A percentile compares a stretch with the other conserved stretches of the same genome.
phyloP scores from a whole-genome alignment of 2,113 vertebrate genomes.

The Jaculus jaculus region DNA sequence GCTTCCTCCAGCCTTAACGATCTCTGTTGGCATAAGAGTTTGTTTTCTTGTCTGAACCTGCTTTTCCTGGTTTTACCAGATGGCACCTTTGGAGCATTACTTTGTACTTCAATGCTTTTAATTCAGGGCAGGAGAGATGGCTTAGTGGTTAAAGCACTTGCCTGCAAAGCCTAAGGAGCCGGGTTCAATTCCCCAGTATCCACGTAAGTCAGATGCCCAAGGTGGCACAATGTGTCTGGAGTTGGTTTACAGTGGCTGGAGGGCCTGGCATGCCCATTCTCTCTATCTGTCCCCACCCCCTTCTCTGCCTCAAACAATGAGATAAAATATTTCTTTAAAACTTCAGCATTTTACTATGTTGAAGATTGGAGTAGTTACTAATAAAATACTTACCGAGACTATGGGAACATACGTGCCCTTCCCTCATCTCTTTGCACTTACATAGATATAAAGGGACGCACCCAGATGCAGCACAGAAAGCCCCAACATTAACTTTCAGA shows the following conservation, averaged over 20 bases:
- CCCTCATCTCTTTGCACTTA: background rate
- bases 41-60: background rate
- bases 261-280: background rate
- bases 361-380: background rate
- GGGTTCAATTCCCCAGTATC: no score
- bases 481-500: no score
- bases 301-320: no score
- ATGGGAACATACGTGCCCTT: background rate
- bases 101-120: background rate
- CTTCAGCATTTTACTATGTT: background rate
- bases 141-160: no score
- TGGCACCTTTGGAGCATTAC: background rate
- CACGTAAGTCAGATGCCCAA: no score
- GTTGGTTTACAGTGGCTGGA: no score
- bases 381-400: background rate
- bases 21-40: background rate
- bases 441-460: no score
- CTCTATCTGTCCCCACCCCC: background rate
- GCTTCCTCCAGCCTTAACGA: background rate
- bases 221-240: no score
- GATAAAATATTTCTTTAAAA: background rate
- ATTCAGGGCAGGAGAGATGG: no score
- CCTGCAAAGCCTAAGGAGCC: no score
- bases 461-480: no score
- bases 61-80: background rate